Evolutionary conservation across 2,888 invertebrate species (phyloP), one percentile per base, ranked within the genome.

Genomic region (Leptinotarsa tumamoca): DNA sequence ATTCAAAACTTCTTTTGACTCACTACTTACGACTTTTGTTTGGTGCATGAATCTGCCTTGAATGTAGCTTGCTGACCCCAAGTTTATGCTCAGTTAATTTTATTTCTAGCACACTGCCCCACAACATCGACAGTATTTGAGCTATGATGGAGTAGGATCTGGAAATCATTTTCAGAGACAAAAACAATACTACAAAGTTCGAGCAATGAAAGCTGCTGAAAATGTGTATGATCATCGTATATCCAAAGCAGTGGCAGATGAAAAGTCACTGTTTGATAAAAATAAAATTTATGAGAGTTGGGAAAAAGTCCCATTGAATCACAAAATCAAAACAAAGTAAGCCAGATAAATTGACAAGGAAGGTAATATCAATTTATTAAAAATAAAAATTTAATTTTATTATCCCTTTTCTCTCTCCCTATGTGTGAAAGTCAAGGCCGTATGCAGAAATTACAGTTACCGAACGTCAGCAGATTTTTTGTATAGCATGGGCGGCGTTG

Each of bases 51-150:
- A 33, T 33, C 33, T 7, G 33, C 1, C 33, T 33, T 33, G 33
- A 33, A 33, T 33, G 33, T 33, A 33, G 33, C 33, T 33, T 33
- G 33, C 33, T 33, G 33, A 33, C 7, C 33, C 1, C 7, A 33
- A 17, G 15, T 17, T 52, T 52, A 17, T 17, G 15, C 52, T 52
- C 17, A 52, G 17, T 17, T 52, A 17, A 52, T 52, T 52, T 17
- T 68, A 21, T 71, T 88, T 89, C 63, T 84, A 94, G 91, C 96
- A 97, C 84, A 95, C 94, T 73, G 95, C 95, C 17, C 96, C 97
- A 0, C 97, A 97, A 87, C 97, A 97, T 86, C 91, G 96, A 27
- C 95, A 95, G 82, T 97, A 95, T 85, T 89, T 97, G 27, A 94
- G 91, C 80, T 94, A 92, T 83, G 95, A 94, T 81, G 96, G 96